Base-by-base conservation (phyloP, 1,140 invertebrate species). In the Bradynema listronoti region DNA sequence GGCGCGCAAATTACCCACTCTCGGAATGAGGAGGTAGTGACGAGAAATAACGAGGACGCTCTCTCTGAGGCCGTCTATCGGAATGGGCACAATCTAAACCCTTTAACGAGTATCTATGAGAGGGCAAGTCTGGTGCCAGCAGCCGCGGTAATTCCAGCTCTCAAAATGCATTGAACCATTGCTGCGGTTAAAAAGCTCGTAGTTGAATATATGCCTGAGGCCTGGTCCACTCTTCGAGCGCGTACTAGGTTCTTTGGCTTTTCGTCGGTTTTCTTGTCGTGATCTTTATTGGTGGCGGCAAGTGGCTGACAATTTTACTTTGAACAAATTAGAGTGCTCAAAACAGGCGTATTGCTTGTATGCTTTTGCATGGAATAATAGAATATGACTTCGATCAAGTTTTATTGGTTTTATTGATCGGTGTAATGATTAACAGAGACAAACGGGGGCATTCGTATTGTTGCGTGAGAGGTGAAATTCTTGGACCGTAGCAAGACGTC, bases 41-140 rank as follows among this genome's bases (percentile, higher is more conserved):
- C 85, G 84, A 88, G 85, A 88, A 87, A 88, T 88, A 88, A 87
- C 85, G 83, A 87, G 86, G 85, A 84, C 81, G 83, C 83, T 84
- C 85, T 86, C 85, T 83, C 84, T 80, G 81, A 84, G 85, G 83
- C 83, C 83, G 82, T 85, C 86, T 85, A 88, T 87, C 83, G 86
- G 86, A 88, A 88, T 88, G 86, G 87, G 85, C 85, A 86, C 85
- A 88, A 83, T 87, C 83, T 87, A 88, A 88, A 88, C 84, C 84
- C 84, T 85, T 87, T 86, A 86, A 86, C 85, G 85, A 88, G 86
- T 84, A 88, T 73, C 83, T 65, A 85, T 87, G 87, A 86, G 86
- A 88, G 87, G 87, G 87, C 86, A 89, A 89, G 87, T 88, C 86
- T 83, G 82, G 74, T 80, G 78, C 78, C 78, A 79, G 78, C 78